These are phyloP conservation scores for Caloenas nicobarica DNA, from an alignment of 2,113 vertebrate species.

Conservation along the genomic window DNA sequence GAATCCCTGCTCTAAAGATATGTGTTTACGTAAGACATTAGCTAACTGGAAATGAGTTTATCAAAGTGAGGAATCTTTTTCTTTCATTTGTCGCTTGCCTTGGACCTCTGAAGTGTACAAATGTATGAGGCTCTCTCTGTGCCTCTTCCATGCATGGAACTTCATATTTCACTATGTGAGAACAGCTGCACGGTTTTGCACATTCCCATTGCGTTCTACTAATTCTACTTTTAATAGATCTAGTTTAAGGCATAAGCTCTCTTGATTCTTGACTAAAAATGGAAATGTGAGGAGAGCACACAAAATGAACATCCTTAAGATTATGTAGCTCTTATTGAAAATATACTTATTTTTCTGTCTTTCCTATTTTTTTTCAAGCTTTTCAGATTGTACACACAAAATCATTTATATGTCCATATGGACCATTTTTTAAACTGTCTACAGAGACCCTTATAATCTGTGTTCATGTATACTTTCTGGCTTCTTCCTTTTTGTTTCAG, in stretches of 20 bases:
- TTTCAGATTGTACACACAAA: neutral
- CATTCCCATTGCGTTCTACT: neutral
- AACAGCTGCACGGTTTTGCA: neutral
- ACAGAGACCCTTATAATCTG: neutral
- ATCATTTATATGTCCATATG: neutral
- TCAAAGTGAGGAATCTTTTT: neutral
- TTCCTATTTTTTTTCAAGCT: neutral
- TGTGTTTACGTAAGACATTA: rapidly evolving
- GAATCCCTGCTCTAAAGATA: neutral
- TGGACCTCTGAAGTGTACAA: neutral
- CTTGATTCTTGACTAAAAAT: neutral
- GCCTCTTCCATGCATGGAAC: neutral
- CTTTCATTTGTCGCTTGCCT: neutral
- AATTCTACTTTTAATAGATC: neutral
- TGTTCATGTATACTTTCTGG: neutral
- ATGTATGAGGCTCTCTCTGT: neutral
- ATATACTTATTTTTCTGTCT: neutral
- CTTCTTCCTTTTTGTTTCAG: neutral
- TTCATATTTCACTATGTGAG: neutral
- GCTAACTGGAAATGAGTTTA: neutral
- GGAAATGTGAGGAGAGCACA: neutral
- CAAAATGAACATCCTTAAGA: neutral
- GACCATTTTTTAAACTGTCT: neutral
- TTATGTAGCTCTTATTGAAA: neutral
- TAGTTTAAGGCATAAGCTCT: neutral